Evolutionary conservation across 2,113 vertebrate genomes (phyloP).

Genomic region (Seriola aureovittata): DNA sequence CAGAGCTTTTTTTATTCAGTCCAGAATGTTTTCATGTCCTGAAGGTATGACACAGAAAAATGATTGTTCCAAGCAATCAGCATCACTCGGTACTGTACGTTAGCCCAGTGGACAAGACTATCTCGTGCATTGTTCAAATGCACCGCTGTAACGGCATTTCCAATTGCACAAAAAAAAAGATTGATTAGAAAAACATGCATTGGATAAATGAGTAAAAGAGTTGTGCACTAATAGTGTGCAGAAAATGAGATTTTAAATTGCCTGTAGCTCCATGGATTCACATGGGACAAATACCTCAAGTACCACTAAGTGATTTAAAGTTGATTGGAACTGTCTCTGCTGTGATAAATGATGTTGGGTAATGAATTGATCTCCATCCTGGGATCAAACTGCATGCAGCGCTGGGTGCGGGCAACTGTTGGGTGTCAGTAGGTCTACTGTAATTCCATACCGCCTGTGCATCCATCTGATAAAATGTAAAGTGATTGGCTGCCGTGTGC

Average conservation of each 20-base stretch:
- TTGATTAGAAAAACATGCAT: conserved; percentile 56
- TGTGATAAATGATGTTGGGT: conserved; percentile 56
- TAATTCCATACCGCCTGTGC: conserved; percentile 32
- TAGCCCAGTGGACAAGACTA: conserved; percentile 46
- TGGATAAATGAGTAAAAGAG: conserved; percentile 58
- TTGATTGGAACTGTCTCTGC: conserved; percentile 68
- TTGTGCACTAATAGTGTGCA: conserved; percentile 46
- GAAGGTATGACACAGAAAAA: conserved; percentile 29
- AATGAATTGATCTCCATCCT: conserved; percentile 58
- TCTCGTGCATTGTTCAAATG: conserved; percentile 29
- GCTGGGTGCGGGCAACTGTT: not conserved
- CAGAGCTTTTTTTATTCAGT: conserved; percentile 14
- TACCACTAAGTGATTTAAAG: conserved; percentile 59
- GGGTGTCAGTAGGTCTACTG: conserved; percentile 7
- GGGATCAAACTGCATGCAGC: conserved; percentile 23
- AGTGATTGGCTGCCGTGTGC: conserved; percentile 44
- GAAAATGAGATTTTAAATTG: conserved; percentile 75
- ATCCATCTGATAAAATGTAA: conserved; percentile 56
- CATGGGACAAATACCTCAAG: conserved; percentile 51
- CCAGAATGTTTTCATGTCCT: conserved; percentile 34
- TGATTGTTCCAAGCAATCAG: conserved; percentile 41
- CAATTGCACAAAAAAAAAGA: conserved; percentile 27
- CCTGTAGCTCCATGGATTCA: conserved; percentile 45
- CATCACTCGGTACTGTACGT: conserved; percentile 33
- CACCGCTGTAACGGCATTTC: not conserved